Percentiles rank a stretch among this genome's conserved stretches.
phyloP scores from a whole-genome alignment of 2,888 invertebrate genomes.

The Drosophila heteroneura region DNA sequence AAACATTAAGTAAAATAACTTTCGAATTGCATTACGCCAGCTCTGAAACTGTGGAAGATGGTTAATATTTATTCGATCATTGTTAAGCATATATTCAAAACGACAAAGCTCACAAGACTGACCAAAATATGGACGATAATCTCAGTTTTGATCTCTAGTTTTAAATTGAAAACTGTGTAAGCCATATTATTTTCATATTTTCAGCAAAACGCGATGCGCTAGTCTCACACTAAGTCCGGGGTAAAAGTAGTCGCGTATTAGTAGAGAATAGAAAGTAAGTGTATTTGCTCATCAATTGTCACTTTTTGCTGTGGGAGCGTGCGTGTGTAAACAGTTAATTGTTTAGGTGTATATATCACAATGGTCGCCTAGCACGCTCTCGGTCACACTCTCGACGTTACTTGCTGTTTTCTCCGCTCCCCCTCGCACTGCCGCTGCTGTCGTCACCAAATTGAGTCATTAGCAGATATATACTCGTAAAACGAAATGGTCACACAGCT shows the following conservation, averaged over 20 bases:
- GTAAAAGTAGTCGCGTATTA: neutral
- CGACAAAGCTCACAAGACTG: too few relatives aligned
- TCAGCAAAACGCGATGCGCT: neutral
- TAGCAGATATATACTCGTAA: conserved; percentile 69
- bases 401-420: neutral
- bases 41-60: neutral
- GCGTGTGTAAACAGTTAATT: conserved; percentile 57
- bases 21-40: neutral
- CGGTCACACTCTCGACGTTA: neutral
- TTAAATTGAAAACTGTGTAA: neutral
- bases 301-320: conserved; percentile 26
- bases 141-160: neutral
- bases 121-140: neutral
- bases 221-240: neutral
- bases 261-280: conserved; percentile 34
- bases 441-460: conserved; percentile 74
- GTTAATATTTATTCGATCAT: neutral
- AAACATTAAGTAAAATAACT: neutral
- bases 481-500: conserved; percentile 73
- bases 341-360: conserved; percentile 39
- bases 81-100: neutral
- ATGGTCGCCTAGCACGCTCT: conserved; percentile 24
- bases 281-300: conserved; percentile 41
- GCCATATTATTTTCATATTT: neutral
- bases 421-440: conserved; percentile 15